These are phyloP conservation scores for Fukomys damarensis DNA, from an alignment of 2,113 vertebrate genomes.

Conservation along the genomic window DNA sequence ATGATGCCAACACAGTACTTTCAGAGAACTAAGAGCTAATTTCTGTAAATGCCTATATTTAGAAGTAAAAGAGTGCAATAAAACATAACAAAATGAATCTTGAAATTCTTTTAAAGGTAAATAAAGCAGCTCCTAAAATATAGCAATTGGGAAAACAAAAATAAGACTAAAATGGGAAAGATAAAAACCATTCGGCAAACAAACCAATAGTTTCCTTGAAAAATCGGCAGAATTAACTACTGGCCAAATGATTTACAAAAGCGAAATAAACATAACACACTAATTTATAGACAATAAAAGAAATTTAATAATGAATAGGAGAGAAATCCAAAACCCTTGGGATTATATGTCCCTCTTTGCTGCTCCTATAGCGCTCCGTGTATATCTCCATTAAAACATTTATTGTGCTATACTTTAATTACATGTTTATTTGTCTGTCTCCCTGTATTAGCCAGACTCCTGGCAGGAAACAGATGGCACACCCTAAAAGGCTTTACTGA, in stretches of 20 bases:
- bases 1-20: neutral
- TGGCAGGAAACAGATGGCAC: constrained; percentile 11
- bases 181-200: constrained; percentile 14
- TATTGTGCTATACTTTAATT: constrained; percentile 36
- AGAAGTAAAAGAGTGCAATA: neutral
- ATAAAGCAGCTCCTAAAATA: neutral
- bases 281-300: neutral
- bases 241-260: constrained; percentile 21
- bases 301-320: neutral
- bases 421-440: constrained; percentile 53
- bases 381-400: constrained; percentile 29
- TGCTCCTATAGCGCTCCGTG: neutral
- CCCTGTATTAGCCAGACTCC: constrained; percentile 25
- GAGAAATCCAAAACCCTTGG: constrained; percentile 37
- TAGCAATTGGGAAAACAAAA: constrained; percentile 33
- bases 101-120: neutral
- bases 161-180: constrained; percentile 34
- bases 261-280: neutral
- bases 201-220: neutral
- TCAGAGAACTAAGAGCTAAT: neutral
- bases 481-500: constrained; percentile 10
- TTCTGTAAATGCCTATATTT: neutral
- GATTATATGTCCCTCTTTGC: neutral
- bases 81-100: neutral
- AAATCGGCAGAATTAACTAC: neutral